Conservation (phyloP, 2,888 invertebrate genomes). For the Xestia xanthographa region DNA sequence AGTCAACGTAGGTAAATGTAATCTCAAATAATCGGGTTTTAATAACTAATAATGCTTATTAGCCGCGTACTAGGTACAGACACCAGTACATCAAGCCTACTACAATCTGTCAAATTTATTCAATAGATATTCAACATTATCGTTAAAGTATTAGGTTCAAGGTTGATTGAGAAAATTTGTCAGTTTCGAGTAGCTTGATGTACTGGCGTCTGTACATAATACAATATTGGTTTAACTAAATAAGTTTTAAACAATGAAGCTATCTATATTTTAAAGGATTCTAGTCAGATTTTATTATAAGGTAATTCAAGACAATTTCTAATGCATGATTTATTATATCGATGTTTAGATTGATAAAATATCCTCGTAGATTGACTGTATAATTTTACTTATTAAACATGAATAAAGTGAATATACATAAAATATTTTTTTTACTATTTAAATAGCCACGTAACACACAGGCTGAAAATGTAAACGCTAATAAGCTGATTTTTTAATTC, state of each 20-base stretch:
- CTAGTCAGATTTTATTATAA: not conserved
- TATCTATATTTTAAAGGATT: not conserved
- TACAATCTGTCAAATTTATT: no score
- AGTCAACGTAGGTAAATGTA: not conserved
- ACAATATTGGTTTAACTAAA: not conserved
- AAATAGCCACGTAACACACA: conserved; percentile 51
- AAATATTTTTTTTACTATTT: conserved; percentile 42
- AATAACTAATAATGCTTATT: not conserved
- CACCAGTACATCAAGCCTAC: no score
- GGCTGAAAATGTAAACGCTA: conserved; percentile 36
- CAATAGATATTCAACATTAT: no score
- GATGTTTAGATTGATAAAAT: conserved; percentile 14
- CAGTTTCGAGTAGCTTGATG: no score
- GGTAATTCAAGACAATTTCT: not conserved
- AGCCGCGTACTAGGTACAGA: not conserved
- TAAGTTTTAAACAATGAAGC: not conserved
- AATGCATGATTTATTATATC: not conserved
- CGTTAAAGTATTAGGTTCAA: no score
- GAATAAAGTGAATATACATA: conserved; percentile 45
- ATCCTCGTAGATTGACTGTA: conserved; percentile 6
- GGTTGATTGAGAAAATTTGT: no score
- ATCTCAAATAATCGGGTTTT: not conserved
- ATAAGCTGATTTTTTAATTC: conserved; percentile 8
- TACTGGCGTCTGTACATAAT: no score
- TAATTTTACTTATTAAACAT: conserved; percentile 21